These are phyloP conservation scores for Trididemnum clinides DNA, from an alignment of 23 tunicate genomes.

Conservation along the genomic window DNA sequence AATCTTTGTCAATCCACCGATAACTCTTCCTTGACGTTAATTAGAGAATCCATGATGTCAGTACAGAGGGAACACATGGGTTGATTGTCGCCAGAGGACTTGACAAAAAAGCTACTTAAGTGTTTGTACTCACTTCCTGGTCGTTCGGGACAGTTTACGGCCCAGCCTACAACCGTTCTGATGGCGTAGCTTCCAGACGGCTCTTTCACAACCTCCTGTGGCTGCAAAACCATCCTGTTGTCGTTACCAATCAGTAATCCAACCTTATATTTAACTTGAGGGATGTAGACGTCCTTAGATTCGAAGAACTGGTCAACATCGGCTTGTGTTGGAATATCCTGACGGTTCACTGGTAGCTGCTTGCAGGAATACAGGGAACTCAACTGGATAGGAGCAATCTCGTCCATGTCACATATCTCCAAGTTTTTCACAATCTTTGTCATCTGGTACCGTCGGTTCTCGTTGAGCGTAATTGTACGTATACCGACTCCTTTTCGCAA, in stretches of 20 bases:
- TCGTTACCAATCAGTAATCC: too few relatives aligned
- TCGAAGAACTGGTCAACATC: slow-evolving; percentile 22
- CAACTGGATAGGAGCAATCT: too few relatives aligned
- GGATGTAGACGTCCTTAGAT: not conserved
- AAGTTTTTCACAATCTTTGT: slow-evolving; percentile 1
- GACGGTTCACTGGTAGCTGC: too few relatives aligned
- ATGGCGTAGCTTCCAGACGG: slow-evolving; percentile 20
- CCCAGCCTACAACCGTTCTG: slow-evolving; percentile 23
- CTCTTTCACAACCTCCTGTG: slow-evolving; percentile 1
- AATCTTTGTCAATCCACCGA: slow-evolving; percentile 18
- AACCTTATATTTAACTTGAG: not conserved
- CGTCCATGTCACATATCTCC: slow-evolving; percentile 9
- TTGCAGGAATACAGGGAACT: too few relatives aligned
- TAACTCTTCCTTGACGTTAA: too few relatives aligned
- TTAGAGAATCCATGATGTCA: too few relatives aligned
- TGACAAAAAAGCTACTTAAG: too few relatives aligned
- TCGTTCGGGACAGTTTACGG: slow-evolving; percentile 8
- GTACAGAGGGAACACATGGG: slow-evolving; percentile 12
- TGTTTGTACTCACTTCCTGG: too few relatives aligned
- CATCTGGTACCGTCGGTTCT: not conserved
- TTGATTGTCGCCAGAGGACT: not conserved
- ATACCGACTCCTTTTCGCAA: too few relatives aligned
- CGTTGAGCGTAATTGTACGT: too few relatives aligned
- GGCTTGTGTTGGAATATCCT: slow-evolving; percentile 3
- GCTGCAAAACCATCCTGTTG: slow-evolving; percentile 14